phyloP scores from a whole-genome alignment of 64 coral and sea anemone species.

The Montipora foliosa region DNA sequence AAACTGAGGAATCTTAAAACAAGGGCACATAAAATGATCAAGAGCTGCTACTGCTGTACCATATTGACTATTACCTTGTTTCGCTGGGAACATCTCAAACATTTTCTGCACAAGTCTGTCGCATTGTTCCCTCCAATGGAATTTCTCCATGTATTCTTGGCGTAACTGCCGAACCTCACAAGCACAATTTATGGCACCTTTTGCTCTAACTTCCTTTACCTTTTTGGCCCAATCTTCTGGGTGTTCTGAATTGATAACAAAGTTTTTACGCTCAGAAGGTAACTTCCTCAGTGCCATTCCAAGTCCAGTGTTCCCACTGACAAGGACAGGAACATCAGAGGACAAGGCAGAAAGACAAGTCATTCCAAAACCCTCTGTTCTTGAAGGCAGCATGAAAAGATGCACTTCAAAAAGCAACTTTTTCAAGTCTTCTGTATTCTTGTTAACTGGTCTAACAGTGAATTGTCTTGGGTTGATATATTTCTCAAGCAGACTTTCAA shows the following conservation, averaged over 20 bases:
- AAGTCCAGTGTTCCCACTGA: conserved; percentile 30
- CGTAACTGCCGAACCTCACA: too few relatives aligned
- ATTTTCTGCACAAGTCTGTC: too few relatives aligned
- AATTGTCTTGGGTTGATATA: neutral
- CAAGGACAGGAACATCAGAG: conserved; percentile 25
- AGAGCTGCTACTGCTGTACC: too few relatives aligned
- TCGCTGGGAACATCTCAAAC: too few relatives aligned
- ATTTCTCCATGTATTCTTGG: too few relatives aligned
- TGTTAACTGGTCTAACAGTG: neutral
- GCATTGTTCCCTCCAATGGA: too few relatives aligned
- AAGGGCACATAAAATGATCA: too few relatives aligned
- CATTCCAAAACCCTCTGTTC: conserved; percentile 47
- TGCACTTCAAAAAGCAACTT: neutral
- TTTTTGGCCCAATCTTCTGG: too few relatives aligned
- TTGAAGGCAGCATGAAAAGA: conserved; percentile 32
- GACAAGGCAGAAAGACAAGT: conserved; percentile 30
- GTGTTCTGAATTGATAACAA: neutral
- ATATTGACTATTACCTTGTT: too few relatives aligned
- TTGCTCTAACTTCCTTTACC: too few relatives aligned
- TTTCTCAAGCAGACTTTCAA: neutral
- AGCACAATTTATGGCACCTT: too few relatives aligned
- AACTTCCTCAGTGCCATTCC: conserved; percentile 48
- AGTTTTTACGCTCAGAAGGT: neutral
- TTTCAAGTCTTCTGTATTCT: neutral
- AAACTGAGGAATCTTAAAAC: too few relatives aligned